Conservation (phyloP, 2,113 vertebrate species). For the Lepus europaeus region DNA sequence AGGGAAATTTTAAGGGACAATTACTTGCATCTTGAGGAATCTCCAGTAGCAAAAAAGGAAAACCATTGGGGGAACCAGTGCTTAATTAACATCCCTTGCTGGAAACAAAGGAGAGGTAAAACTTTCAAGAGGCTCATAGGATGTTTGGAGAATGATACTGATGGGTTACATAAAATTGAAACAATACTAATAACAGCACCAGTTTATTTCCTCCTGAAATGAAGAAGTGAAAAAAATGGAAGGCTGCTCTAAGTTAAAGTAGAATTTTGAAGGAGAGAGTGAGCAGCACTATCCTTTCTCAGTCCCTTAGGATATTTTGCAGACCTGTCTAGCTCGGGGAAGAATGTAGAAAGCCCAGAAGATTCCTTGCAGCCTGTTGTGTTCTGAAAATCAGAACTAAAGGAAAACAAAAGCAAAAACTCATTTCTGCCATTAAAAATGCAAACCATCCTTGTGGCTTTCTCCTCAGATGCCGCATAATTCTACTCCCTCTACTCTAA, state of each 20-base stretch:
- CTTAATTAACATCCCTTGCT: slow-evolving; percentile 42
- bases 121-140: not conserved
- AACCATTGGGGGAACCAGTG: not conserved
- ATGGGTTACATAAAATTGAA: slow-evolving; percentile 37
- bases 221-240: not conserved
- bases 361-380: not conserved
- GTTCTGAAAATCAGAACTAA: not conserved
- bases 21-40: not conserved
- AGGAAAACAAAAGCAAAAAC: slow-evolving; percentile 46
- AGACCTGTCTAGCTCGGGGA: not conserved
- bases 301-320: not conserved
- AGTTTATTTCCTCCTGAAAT: slow-evolving; percentile 33
- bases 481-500: not conserved
- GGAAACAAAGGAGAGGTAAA: not conserved
- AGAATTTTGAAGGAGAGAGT: not conserved
- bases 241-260: slow-evolving; percentile 31
- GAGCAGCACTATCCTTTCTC: not conserved
- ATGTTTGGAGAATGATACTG: slow-evolving; percentile 12
- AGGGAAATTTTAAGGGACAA: not conserved
- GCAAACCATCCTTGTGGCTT: not conserved
- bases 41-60: not conserved
- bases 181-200: slow-evolving; percentile 33
- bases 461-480: not conserved
- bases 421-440: slow-evolving; percentile 40
- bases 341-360: not conserved